A percentile compares a stretch with the other conserved stretches of the same genome.
These are phyloP conservation scores for Limanda limanda DNA, from an alignment of 2,113 vertebrate species.

Conservation along the genomic window DNA sequence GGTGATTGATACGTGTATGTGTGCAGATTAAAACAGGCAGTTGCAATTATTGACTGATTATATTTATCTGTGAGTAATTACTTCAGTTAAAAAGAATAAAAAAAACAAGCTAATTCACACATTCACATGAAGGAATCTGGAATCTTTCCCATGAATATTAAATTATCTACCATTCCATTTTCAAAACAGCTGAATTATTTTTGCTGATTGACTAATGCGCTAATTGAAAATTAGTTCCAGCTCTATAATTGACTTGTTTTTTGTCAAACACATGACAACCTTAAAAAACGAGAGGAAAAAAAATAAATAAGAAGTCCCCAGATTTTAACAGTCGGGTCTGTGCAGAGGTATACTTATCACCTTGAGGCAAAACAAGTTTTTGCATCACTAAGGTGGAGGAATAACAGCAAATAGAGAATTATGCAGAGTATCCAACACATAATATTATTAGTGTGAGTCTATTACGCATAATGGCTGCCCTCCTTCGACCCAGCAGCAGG, in stretches of 20 bases:
- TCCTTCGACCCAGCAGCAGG: slow-evolving; percentile 41
- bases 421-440: slow-evolving; percentile 40
- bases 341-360: slow-evolving; percentile 41
- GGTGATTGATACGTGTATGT: too few relatives aligned
- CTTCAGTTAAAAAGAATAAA: too few relatives aligned
- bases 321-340: slow-evolving; percentile 5
- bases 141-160: not conserved
- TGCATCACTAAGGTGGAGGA: slow-evolving; percentile 38
- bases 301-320: slow-evolving; percentile 16
- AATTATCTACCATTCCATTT: not conserved
- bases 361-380: slow-evolving; percentile 42
- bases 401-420: slow-evolving; percentile 52
- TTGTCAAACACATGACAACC: not conserved
- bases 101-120: not conserved
- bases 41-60: too few relatives aligned
- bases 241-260: not conserved
- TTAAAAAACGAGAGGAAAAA: slow-evolving; percentile 5
- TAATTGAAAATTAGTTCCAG: not conserved
- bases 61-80: too few relatives aligned
- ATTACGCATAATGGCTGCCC: slow-evolving; percentile 58
- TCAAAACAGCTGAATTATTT: not conserved
- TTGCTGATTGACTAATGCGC: not conserved
- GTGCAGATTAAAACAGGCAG: too few relatives aligned
- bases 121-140: not conserved
- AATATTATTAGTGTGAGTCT: slow-evolving; percentile 54